phyloP scores from a whole-genome alignment of 2,797 vertebrate genomes.

The Poecilia wingei region DNA sequence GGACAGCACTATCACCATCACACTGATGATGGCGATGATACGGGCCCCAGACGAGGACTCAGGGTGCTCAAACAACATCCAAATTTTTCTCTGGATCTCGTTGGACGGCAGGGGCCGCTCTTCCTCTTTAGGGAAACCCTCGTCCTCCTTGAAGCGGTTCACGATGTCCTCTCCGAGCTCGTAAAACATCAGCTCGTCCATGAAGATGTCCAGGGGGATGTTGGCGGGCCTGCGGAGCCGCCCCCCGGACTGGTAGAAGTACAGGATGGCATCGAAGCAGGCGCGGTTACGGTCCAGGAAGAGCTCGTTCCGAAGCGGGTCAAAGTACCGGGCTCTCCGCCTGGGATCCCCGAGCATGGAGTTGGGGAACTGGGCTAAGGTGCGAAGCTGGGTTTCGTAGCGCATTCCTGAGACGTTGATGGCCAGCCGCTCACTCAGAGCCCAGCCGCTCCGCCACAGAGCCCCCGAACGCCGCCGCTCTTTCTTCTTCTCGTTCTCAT shows the following conservation, averaged over 20 bases:
- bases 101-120: constrained; percentile 81
- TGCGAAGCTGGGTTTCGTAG: constrained; percentile 89
- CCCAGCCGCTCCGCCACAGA: constrained; percentile 71
- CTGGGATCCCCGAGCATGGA: constrained; percentile 88
- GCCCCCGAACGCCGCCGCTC: constrained; percentile 58
- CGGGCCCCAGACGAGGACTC: constrained; percentile 89
- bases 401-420: constrained; percentile 91
- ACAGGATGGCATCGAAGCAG: constrained; percentile 91
- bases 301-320: constrained; percentile 87
- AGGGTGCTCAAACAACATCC: constrained; percentile 92
- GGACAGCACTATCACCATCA: constrained; percentile 91
- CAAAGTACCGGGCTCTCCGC: constrained; percentile 85
- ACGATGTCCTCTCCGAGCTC: constrained; percentile 86
- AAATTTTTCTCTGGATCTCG: constrained; percentile 78
- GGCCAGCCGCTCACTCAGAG: constrained; percentile 81
- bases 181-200: constrained; percentile 91
- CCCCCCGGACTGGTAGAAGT: constrained; percentile 92
- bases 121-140: constrained; percentile 85
- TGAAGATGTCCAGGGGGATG: constrained; percentile 89
- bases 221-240: constrained; percentile 86
- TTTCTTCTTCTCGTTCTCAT: constrained; percentile 68
- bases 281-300: constrained; percentile 92
- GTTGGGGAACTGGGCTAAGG: constrained; percentile 88
- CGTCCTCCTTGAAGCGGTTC: constrained; percentile 87
- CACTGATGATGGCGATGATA: constrained; percentile 89